Evolutionary conservation across 2,113 vertebrate species (phyloP).

Genomic region (Orycteropus afer): DNA sequence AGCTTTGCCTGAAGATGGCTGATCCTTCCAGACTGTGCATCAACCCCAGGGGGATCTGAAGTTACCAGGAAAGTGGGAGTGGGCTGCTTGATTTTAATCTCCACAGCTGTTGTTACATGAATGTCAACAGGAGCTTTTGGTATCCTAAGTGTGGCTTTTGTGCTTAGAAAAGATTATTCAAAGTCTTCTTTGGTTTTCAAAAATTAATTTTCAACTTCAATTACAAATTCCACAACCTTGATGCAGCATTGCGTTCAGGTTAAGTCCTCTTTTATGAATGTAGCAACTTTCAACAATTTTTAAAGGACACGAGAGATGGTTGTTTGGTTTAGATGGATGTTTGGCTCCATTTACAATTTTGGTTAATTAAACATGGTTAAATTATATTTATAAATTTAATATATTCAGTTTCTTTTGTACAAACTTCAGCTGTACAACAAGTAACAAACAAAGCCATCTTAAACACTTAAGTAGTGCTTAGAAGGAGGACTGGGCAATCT

Average conservation of each 20-base stretch:
- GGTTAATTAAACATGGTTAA: not conserved
- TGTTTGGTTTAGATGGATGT: not conserved
- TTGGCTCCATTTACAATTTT: not conserved
- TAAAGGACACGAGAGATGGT: not conserved
- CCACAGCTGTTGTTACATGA: no score
- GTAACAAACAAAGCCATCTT: not conserved
- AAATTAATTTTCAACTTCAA: not conserved
- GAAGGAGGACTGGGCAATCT: no score
- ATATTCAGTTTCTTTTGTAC: constrained; percentile 7
- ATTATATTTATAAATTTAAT: not conserved
- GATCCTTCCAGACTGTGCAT: accelerated
- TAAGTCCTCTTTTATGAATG: not conserved
- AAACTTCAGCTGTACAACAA: not conserved
- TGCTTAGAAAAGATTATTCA: not conserved
- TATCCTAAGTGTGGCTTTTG: not conserved
- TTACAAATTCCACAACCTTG: no score
- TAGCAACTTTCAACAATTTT: not conserved
- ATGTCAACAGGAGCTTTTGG: not conserved
- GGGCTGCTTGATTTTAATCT: not conserved
- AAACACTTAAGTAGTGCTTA: not conserved
- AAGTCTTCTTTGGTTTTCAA: not conserved
- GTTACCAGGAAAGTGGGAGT: not conserved
- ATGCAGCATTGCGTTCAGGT: not conserved
- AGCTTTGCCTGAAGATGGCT: not conserved
- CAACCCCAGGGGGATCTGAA: not conserved